These are phyloP conservation scores for Jacana jacana DNA, from an alignment of 2,113 vertebrate species.

Conservation along the genomic window DNA sequence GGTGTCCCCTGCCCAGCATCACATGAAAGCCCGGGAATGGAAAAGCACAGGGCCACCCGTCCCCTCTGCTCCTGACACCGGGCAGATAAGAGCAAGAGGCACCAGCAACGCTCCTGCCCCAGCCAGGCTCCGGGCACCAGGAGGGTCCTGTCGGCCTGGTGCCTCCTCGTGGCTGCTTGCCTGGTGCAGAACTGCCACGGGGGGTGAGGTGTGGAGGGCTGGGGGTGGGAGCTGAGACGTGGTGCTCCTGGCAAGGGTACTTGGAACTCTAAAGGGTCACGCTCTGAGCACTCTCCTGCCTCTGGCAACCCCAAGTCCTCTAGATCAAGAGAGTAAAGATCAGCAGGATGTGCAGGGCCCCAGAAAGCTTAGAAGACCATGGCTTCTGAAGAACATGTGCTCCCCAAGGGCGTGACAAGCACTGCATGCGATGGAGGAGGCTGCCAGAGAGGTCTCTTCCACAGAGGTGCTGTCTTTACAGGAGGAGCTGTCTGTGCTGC, in stretches of 20 bases:
- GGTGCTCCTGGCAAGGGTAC: background rate
- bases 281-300: background rate
- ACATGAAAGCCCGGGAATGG: background rate
- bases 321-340: background rate
- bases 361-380: background rate
- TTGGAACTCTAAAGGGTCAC: background rate
- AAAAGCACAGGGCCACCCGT: background rate
- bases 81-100: background rate
- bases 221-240: background rate
- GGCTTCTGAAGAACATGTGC: background rate
- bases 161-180: background rate
- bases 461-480: background rate
- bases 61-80: background rate
- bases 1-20: background rate
- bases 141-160: background rate
- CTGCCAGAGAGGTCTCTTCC: background rate
- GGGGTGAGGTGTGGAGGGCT: background rate
- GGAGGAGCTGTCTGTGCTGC: slow-evolving; percentile 81
- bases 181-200: rapidly evolving
- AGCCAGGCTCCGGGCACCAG: background rate
- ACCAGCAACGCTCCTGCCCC: background rate
- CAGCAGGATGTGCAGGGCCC: background rate
- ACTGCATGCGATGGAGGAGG: background rate
- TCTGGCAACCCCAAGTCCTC: background rate
- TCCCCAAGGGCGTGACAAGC: background rate